A percentile compares a stretch with the other conserved stretches of the same genome.
Evolutionary conservation across 2,888 invertebrate species (phyloP).

Genomic region (Cryptocephalus primarius): DNA sequence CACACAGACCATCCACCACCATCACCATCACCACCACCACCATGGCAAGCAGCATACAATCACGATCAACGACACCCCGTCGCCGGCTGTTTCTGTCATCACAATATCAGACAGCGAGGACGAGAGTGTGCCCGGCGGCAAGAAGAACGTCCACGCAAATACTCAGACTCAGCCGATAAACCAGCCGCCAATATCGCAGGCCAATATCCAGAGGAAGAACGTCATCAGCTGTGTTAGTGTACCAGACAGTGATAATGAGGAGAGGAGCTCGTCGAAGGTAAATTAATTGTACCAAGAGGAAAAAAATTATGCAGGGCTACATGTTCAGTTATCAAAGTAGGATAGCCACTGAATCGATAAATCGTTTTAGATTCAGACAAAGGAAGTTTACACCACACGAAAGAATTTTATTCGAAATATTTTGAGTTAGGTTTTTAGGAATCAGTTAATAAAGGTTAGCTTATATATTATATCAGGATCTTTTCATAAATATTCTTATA

Average conservation of each 20-base stretch:
- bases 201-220: conserved; percentile 45
- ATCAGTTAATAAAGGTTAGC: too few relatives aligned
- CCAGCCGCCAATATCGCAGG: conserved; percentile 1
- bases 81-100: conserved; percentile 89
- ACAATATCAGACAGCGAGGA: conserved; percentile 94
- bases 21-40: conserved; percentile 32
- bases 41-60: conserved; percentile 66
- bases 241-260: conserved; percentile 63
- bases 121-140: conserved; percentile 46
- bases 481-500: too few relatives aligned
- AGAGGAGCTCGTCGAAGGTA: conserved; percentile 43
- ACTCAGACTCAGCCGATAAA: conserved; percentile 1
- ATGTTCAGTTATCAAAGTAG: too few relatives aligned
- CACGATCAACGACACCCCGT: conserved; percentile 91
- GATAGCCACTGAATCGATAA: too few relatives aligned
- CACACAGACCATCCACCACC: conserved; percentile 22
- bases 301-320: too few relatives aligned
- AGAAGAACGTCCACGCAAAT: conserved; percentile 25
- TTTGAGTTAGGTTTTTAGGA: too few relatives aligned
- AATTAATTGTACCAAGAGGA: neutral
- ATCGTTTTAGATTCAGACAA: too few relatives aligned
- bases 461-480: too few relatives aligned
- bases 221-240: conserved; percentile 71
- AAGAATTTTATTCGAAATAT: too few relatives aligned
- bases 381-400: too few relatives aligned